phyloP scores from a whole-genome alignment of 2,113 vertebrate species.

The Diphyllodes magnificus region DNA sequence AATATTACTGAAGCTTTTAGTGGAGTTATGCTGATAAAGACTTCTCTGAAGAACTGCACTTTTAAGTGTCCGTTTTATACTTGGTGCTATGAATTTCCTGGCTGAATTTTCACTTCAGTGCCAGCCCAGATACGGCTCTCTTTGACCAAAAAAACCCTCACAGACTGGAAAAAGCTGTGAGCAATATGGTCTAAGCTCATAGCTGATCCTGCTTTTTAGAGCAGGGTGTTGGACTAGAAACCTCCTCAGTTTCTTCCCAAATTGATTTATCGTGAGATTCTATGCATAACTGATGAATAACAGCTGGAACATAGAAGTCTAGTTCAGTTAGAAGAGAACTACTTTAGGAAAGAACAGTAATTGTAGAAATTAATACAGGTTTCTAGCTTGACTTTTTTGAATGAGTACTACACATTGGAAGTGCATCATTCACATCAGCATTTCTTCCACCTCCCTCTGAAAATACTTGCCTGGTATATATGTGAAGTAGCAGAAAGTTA shows the following conservation, averaged over 20 bases:
- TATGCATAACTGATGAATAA: neutral
- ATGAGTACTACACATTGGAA: neutral
- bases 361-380: neutral
- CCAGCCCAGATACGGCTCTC: neutral
- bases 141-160: neutral
- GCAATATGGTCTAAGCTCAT: neutral
- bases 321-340: neutral
- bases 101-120: neutral
- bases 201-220: neutral
- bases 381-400: neutral
- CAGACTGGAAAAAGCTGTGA: neutral
- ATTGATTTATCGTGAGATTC: neutral
- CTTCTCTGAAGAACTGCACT: neutral
- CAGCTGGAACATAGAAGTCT: neutral
- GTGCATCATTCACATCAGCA: neutral
- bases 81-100: neutral
- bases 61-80: neutral
- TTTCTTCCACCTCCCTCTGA: neutral
- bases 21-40: neutral
- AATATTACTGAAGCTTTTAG: neutral
- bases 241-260: neutral
- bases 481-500: neutral
- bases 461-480: neutral
- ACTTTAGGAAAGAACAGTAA: neutral
- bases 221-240: neutral